Evolutionary conservation across 2,797 vertebrate genomes (phyloP), one percentile per base, ranked within the genome.

Genomic region (Halcyon chelicuti): DNA sequence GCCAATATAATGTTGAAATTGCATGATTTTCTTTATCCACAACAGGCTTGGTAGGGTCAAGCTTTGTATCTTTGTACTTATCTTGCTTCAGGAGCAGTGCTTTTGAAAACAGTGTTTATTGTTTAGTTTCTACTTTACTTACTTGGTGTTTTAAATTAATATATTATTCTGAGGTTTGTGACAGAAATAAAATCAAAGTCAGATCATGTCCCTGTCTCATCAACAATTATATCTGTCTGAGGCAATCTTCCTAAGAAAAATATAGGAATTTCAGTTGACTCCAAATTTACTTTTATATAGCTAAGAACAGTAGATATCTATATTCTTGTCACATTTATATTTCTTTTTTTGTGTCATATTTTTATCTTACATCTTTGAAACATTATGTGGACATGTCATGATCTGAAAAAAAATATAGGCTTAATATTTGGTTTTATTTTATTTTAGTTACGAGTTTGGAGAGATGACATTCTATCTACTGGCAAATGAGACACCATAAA

Each of bases 161-260:
- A 42, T 18, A 52, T 66, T 85, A 52, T 11, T 42, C 23, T 51
- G 14, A 72, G 16, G 23, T 72, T 67, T 66, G 13, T 84, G 66
- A 70, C 47, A 95, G 60, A 85, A 91, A 85, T n/a, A 52, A 79
- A 85, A 84, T 35, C 17, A 46, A 73, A 80, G 82, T 72, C 14
- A 51, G 22, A 74, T 71, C 28, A 80, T 23, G 11, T 49, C 9
- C 26, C 77, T 79, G 10, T 63, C 31, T 93, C 22, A 40, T 52
- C 79, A 68, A 73, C 29, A 75, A 33, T 54, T 61, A 28, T 25
- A 74, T 61, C 12, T 35, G 1, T 58, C 54, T 61, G 51, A 44
- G 10, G 1, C 2, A 79, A 60, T 57, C 23, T 92, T 87, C 68
- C 29, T 31, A 63, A 46, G 10, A 51, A n/a, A 66, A 84, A 58